phyloP scores from a whole-genome alignment of 2,888 invertebrate genomes.

The Amphipyra tragopoginis region DNA sequence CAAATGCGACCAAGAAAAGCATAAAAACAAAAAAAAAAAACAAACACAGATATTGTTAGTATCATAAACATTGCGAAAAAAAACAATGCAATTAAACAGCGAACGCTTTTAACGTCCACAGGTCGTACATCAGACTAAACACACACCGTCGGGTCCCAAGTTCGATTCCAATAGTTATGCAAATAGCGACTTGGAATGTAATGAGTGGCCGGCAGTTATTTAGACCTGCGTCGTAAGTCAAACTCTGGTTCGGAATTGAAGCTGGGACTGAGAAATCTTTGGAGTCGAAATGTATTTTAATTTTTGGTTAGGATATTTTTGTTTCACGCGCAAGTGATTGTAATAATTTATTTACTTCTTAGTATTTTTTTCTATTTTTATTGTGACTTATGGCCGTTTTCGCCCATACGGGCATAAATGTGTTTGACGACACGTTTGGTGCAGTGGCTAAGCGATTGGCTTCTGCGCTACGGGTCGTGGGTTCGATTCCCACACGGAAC shows the following conservation, averaged over 20 bases:
- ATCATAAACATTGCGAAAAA: conserved; percentile 47
- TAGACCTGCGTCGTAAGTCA: conserved; percentile 88
- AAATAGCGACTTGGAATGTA: conserved; percentile 86
- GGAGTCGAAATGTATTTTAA: conserved; percentile 58
- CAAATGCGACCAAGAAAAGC: neutral
- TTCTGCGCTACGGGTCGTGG: too few species aligned
- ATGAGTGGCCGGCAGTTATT: conserved; percentile 89
- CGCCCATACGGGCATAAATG: too few species aligned
- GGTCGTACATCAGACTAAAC: conserved; percentile 86
- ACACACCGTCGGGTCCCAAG: conserved; percentile 79
- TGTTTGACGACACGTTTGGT: too few species aligned
- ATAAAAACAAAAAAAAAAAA: neutral
- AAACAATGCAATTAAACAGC: conserved; percentile 67
- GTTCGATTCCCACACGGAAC: too few species aligned
- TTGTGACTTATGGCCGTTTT: too few species aligned
- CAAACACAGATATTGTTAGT: neutral
- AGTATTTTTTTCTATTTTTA: too few species aligned
- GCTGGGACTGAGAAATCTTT: conserved; percentile 56
- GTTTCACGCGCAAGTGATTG: neutral
- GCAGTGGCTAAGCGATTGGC: too few species aligned
- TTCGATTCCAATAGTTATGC: conserved; percentile 90
- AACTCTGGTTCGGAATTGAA: conserved; percentile 82
- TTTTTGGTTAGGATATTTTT: neutral
- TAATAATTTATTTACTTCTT: too few species aligned
- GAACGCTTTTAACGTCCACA: conserved; percentile 82